Percentiles rank a stretch among this genome's conserved stretches.
Evolutionary conservation across 2,113 vertebrate genomes (phyloP).

Genomic region (Notiomystis cincta): DNA sequence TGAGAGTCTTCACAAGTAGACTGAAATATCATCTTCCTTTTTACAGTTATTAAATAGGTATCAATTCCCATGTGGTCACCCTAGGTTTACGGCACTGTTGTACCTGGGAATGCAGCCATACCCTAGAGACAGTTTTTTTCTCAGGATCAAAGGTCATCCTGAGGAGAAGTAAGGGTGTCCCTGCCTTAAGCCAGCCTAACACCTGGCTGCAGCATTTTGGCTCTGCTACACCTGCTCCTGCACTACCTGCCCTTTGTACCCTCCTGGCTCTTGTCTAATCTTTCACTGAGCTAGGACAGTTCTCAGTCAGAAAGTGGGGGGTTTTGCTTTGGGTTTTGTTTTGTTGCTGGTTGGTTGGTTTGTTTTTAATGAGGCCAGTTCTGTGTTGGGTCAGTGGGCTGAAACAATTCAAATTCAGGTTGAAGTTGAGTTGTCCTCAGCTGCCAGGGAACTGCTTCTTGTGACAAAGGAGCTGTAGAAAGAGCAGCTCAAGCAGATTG

Average conservation of each 20-base stretch:
- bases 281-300: not conserved
- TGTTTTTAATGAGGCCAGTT: not conserved
- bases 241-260: not conserved
- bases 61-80: not conserved
- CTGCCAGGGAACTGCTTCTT: not conserved
- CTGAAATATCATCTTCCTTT: not conserved
- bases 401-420: not conserved
- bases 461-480: not conserved
- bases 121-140: not conserved
- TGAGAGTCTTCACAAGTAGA: not conserved
- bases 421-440: not conserved
- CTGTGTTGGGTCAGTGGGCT: not conserved
- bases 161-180: not conserved
- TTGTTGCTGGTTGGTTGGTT: not conserved
- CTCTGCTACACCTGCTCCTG: not conserved
- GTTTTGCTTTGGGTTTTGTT: not conserved
- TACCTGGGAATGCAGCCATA: not conserved
- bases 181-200: not conserved
- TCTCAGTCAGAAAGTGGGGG: not conserved
- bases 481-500: not conserved
- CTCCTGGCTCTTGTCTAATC: not conserved
- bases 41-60: not conserved
- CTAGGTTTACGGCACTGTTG: not conserved
- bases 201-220: not conserved
- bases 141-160: not conserved